Evolutionary conservation across 2,797 vertebrate genomes (phyloP), one percentile per base, ranked within the genome.

Genomic region (Tenualosa thibaudeaui): DNA sequence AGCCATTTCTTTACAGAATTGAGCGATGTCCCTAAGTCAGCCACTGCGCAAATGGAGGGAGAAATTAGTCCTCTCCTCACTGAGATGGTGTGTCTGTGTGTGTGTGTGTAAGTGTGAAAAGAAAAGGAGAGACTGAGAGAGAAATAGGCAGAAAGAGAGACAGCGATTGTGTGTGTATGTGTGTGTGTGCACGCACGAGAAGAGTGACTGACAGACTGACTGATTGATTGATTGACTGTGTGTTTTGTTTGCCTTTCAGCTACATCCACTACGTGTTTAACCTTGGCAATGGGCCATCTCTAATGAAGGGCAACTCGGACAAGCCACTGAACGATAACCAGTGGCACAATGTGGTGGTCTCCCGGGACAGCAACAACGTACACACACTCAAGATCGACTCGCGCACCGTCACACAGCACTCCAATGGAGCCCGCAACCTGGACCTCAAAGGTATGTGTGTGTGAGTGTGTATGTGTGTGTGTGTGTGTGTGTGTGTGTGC

Each of bases 301-400:
- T 99, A 68, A 98, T 99, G 97, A 98, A 98, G 95, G 97, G 97
- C 60, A 99, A 99, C 94, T 98, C 97, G 0, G 97, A 98, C 93
- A 97, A 97, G 90, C 96, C 96, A 0, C 96, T 98, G 85, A 97
- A 97, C 56, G 98, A 99, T 93, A 98, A 98, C 93, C 98, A 98
- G 90, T 99, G 98, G 98, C 98, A 99, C 94, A 97, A 98, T 0
- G 97, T 98, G 93, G 95, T 97, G 91, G 97, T 99, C 89, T 98
- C 98, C 46, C 93, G 98, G 40, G 97, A 98, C 86, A 96, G 95
- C 0, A 97, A 95, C 89, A 96, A 97, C 3, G 95, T 97, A 60
- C 98, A 99, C 90, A 98, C 93, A 0, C 96, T 98, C 81, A 97
- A 97, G 92, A 97, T 99, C 13, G 98, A 98, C 94, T 97, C 97